Conservation (phyloP, 2,797 vertebrate species). For the Acanthurus leucopareius region DNA sequence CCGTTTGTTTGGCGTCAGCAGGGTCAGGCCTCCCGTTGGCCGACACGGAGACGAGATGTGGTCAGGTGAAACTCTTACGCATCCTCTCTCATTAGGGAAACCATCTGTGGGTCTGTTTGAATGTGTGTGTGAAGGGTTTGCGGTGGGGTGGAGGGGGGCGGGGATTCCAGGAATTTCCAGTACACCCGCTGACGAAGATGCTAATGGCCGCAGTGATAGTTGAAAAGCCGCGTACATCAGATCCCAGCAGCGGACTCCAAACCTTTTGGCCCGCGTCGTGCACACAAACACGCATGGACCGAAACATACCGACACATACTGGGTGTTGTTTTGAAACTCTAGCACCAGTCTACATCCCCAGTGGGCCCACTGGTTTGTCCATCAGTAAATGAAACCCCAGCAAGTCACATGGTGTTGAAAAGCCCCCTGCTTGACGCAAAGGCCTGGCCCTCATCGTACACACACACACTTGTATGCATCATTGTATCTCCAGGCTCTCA, state of each 20-base stretch:
- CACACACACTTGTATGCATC: conserved; percentile 8
- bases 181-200: conserved; percentile 45
- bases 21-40: conserved; percentile 34
- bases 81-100: conserved; percentile 41
- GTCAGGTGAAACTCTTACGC: conserved; percentile 41
- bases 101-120: conserved; percentile 25
- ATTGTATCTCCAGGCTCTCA: conserved; percentile 9
- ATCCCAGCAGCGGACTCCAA: conserved; percentile 18
- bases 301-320: conserved; percentile 20
- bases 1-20: conserved; percentile 5
- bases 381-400: conserved; percentile 63
- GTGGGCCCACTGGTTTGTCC: conserved; percentile 42
- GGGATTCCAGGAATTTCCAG: conserved; percentile 11
- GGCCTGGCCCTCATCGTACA: conserved; percentile 10
- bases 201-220: conserved; percentile 52
- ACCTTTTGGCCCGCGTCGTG: background rate
- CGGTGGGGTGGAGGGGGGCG: too few species aligned
- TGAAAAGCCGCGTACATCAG: conserved; percentile 46
- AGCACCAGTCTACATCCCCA: conserved; percentile 47
- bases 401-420: conserved; percentile 72
- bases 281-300: conserved; percentile 1
- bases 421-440: conserved; percentile 40
- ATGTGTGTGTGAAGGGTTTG: conserved; percentile 6
- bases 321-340: conserved; percentile 75
- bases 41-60: conserved; percentile 21